These are phyloP conservation scores for Podarcis siculus DNA, from an alignment of 2,797 vertebrate genomes.

Conservation along the genomic window DNA sequence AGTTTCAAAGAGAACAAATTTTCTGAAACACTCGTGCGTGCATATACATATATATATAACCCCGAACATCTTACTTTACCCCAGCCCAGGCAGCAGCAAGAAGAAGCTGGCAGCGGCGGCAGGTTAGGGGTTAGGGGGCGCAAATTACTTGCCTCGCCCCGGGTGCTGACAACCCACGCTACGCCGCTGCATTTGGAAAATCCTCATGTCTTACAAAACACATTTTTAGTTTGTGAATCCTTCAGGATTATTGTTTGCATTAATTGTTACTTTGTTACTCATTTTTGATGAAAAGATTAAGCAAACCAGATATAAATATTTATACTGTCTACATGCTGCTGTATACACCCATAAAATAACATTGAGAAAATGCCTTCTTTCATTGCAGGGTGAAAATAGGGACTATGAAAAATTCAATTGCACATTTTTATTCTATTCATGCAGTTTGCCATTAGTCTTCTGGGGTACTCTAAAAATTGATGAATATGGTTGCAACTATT, in stretches of 20 bases:
- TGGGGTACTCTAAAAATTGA: neutral
- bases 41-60: too few relatives aligned
- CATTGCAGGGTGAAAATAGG: neutral
- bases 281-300: neutral
- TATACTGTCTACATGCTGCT: neutral
- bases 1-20: too few relatives aligned
- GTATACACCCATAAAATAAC: neutral
- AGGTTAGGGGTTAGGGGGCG: too few relatives aligned
- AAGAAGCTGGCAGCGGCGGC: too few relatives aligned
- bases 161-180: too few relatives aligned
- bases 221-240: slow-evolving; percentile 17
- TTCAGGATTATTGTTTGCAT: neutral
- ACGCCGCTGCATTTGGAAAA: slow-evolving; percentile 22
- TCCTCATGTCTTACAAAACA: neutral
- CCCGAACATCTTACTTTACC: too few relatives aligned
- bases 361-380: neutral
- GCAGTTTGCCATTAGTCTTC: neutral
- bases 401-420: neutral
- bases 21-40: too few relatives aligned
- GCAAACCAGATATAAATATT: neutral
- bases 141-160: too few relatives aligned
- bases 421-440: neutral
- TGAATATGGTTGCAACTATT: neutral
- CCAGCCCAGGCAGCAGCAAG: too few relatives aligned
- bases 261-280: accelerated